Evolutionary conservation across 2,797 vertebrate genomes (phyloP), one percentile per base, ranked within the genome.

Genomic region (Spheniscus humboldti): DNA sequence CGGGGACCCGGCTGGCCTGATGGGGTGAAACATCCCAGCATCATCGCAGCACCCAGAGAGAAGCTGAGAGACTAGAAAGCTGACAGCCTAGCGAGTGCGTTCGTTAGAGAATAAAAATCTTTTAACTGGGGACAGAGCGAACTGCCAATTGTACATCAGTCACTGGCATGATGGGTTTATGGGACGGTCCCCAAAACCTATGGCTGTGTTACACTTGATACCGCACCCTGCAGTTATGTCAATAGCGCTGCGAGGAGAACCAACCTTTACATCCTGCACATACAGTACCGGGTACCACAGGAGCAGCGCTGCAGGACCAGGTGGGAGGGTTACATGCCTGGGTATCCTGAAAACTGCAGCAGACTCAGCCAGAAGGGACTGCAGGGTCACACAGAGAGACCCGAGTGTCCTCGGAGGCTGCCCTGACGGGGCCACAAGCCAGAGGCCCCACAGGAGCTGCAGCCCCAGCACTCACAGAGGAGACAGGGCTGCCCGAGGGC

Each of bases 381-480:
- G 4, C 23, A 18, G 28, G 22, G 24, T 37, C 45, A 31, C 18
- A 15, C 9, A 59, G 50, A 72, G 52, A 64, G 12, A 69, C 24
- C 17, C 13, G 4, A 18, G 31, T 3, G 13, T 27, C 57, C 63
- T 45, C 0, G 0, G 35, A 59, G 9, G 31, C 25, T 3, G 3
- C 33, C 37, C 48, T 25, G 48, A 41, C 5, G 3, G 11, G 66
- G 23, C 43, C 62, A 48, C 27, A 69, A 75, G 39, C n/a, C 43
- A 69, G 50, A 68, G 60, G 11, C 8, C 24, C 33, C 13, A 4
- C 37, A 33, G 55, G 1, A 68, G 30, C 16, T 3, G n/a, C 11
- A 25, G 60, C 45, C 9, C 7, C 43, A 55, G 33, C 53, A 56
- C 22, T 18, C 1, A 31, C 3, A 20, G 33, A 60, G 41, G 35